A percentile compares a stretch with the other conserved stretches of the same genome.
Evolutionary conservation across 2,797 vertebrate species (phyloP).

Genomic region (Nyctibius grandis): DNA sequence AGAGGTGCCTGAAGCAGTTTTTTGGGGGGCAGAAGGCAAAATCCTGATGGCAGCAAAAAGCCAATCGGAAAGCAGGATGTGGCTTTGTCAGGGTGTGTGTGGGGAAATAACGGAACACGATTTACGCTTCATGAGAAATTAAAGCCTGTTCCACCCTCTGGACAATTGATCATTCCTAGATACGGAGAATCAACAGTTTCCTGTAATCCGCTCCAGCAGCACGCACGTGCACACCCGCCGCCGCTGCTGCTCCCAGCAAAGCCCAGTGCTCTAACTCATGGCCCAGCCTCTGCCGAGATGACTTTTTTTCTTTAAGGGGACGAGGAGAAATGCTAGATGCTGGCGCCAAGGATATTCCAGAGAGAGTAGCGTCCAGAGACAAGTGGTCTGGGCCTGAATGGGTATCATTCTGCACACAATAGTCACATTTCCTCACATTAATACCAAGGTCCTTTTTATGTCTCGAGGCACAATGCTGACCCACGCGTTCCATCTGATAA

Average conservation of each 20-base stretch:
- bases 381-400: conserved; percentile 68
- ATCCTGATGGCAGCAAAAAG: background rate
- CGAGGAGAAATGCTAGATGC: conserved; percentile 30
- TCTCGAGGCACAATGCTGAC: conserved; percentile 67
- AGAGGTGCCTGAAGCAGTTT: background rate
- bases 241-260: background rate
- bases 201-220: conserved; percentile 31
- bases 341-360: conserved; percentile 72
- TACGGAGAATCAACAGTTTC: conserved; percentile 54
- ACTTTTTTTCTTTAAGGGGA: conserved; percentile 17
- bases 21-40: background rate
- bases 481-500: conserved; percentile 65
- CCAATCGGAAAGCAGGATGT: conserved; percentile 25
- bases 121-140: conserved; percentile 33
- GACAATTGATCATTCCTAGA: conserved; percentile 60
- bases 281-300: background rate
- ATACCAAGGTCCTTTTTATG: conserved; percentile 65
- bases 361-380: conserved; percentile 65
- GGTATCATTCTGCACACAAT: conserved; percentile 67
- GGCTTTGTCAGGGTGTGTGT: background rate
- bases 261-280: background rate
- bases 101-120: background rate
- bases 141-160: conserved; percentile 48
- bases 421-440: conserved; percentile 72
- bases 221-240: background rate